A percentile compares a stretch with the other conserved stretches of the same genome.
Conservation (phyloP, 2,888 invertebrate species). For the Pristionchus japonicus region DNA sequence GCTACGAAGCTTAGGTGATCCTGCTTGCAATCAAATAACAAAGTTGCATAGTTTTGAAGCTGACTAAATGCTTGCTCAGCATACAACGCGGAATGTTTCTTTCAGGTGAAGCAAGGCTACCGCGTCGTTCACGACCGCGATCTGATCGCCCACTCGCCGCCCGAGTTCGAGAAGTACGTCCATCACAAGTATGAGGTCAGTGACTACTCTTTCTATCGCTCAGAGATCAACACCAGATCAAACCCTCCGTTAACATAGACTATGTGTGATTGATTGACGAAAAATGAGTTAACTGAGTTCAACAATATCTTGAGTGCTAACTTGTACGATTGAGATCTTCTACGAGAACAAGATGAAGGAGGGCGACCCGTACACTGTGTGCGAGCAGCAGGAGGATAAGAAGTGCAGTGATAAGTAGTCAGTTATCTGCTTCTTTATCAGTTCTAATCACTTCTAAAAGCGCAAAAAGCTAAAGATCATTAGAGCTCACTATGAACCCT, state of each 20-base stretch:
- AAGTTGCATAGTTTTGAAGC: too few relatives aligned
- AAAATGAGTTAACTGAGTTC: too few relatives aligned
- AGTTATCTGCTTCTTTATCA: not conserved
- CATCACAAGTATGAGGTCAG: slow-evolving; percentile 39
- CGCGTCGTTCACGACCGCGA: slow-evolving; percentile 36
- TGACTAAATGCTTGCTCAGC: too few relatives aligned
- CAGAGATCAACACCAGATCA: too few relatives aligned
- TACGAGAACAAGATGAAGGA: slow-evolving; percentile 65
- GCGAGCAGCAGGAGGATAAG: slow-evolving; percentile 55
- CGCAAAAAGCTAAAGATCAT: not conserved
- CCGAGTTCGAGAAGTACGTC: slow-evolving; percentile 35
- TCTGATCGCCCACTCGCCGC: slow-evolving; percentile 31
- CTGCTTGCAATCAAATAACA: too few relatives aligned
- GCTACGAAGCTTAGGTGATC: not conserved
- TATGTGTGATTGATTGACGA: too few relatives aligned
- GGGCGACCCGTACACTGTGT: slow-evolving; percentile 53
- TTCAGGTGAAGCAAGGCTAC: not conserved
- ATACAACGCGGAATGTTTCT: too few relatives aligned
- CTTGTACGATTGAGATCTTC: slow-evolving; percentile 51
- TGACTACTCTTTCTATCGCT: too few relatives aligned
- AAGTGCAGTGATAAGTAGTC: slow-evolving; percentile 51
- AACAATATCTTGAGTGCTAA: not conserved
- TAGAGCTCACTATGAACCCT: not conserved
- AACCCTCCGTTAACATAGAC: too few relatives aligned
- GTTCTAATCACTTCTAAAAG: not conserved